phyloP scores from a whole-genome alignment of 53 echinoderm and acorn worm species.

The Actinopyga echinites region DNA sequence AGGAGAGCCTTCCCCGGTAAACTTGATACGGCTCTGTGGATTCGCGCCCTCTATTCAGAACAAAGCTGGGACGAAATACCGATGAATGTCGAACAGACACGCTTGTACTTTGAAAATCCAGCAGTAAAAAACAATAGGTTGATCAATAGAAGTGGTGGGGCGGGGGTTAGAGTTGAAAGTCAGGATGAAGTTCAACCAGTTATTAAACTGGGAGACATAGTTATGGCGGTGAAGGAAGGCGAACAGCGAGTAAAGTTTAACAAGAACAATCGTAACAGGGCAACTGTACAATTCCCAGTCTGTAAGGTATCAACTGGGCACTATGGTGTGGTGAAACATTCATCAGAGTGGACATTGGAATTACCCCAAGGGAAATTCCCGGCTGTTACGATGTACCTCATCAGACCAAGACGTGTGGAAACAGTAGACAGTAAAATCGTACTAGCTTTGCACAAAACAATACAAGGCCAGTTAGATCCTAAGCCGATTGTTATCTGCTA shows the following conservation, averaged over 20 bases:
- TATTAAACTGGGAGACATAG: neutral
- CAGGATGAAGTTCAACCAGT: neutral
- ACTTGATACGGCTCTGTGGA: conserved; percentile 12
- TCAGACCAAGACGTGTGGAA: too few relatives aligned
- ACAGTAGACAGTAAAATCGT: too few relatives aligned
- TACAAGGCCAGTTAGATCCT: too few relatives aligned
- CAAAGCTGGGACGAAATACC: neutral
- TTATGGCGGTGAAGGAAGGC: neutral
- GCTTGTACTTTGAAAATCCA: conserved; percentile 28
- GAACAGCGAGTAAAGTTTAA: neutral
- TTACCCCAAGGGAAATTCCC: neutral
- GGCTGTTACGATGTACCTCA: neutral
- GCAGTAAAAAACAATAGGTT: neutral
- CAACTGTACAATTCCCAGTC: neutral
- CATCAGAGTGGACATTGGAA: neutral
- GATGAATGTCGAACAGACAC: conserved; percentile 3
- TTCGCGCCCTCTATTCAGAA: conserved; percentile 12
- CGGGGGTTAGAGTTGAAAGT: neutral
- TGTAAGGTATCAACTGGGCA: neutral
- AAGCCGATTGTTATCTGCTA: too few relatives aligned
- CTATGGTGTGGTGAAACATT: neutral
- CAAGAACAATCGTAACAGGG: too few relatives aligned
- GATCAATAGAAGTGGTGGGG: neutral
- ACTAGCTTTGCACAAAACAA: too few relatives aligned
- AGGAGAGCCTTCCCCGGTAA: conserved; percentile 13